A percentile compares a stretch with the other conserved stretches of the same genome.
phyloP scores from a whole-genome alignment of 2,888 invertebrate genomes.

The Biston stratarius region DNA sequence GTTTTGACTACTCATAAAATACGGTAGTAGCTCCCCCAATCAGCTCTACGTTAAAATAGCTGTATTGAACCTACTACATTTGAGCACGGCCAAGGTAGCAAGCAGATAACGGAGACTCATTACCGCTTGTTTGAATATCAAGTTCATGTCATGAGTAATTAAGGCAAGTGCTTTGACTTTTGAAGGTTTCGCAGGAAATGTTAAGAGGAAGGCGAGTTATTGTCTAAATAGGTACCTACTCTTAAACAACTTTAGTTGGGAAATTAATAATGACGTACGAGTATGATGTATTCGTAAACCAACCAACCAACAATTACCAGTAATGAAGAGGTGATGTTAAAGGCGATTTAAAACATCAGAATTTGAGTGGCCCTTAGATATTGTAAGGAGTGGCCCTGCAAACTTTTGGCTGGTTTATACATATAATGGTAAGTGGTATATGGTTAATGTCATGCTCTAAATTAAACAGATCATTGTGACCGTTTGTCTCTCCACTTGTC shows the following conservation, averaged over 20 bases:
- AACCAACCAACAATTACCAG: too few species aligned
- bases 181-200: slow-evolving; percentile 38
- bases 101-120: slow-evolving; percentile 38
- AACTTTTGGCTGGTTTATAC: too few species aligned
- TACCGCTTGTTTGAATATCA: slow-evolving; percentile 28
- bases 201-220: background rate
- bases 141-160: slow-evolving; percentile 25
- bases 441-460: too few species aligned
- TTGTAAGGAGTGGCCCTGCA: too few species aligned
- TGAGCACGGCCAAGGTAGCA: slow-evolving; percentile 32
- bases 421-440: too few species aligned
- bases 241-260: too few species aligned
- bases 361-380: too few species aligned
- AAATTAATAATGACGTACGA: too few species aligned
- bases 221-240: background rate
- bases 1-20: background rate
- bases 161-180: slow-evolving; percentile 36
- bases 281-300: too few species aligned
- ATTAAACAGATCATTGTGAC: background rate
- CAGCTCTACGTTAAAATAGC: background rate
- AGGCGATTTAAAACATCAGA: too few species aligned
- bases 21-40: background rate
- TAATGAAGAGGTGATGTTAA: too few species aligned
- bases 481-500: slow-evolving; percentile 7
- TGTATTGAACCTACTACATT: background rate